Base-by-base conservation (phyloP, 2,797 vertebrate genomes). In the Notolabrus celidotus region DNA sequence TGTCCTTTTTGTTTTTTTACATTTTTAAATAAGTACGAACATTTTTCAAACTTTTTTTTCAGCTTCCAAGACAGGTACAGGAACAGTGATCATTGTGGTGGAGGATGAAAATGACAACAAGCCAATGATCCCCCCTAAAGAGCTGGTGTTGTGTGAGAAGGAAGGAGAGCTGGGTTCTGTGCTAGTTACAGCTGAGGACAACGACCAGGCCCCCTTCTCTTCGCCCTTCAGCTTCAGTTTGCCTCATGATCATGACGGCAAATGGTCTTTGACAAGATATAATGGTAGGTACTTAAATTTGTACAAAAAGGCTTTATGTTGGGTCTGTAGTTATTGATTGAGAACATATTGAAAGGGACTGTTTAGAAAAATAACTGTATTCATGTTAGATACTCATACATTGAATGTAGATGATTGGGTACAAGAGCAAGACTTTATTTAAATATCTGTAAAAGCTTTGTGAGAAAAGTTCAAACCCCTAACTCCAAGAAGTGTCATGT, bases 31-130 rank as follows among this genome's bases (percentile, higher is more conserved):
- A 16, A 56, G 17, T 51, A 25, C 16, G 60, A 25, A 70, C 19
- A 2, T 1, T 15, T 83, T n/a, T 0, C 10, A 63, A 0, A 9
- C 90, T 38, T 38, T 1, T 92, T 2, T 92, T 57, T 3, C 72
- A 98, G 97, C 66, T 82, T 80, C 89, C 11, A 96, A 96, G 79
- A 92, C 94, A 0, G 95, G 95, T 58, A 95, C 92, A 3, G 97
- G 97, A 59, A 96, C 92, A 2, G 82, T 97, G 20, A 86, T 95
- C 16, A 83, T 98, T 66, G 62, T 78, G 51, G 75, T 98, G 34
- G 83, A 91, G 12, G 95, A 97, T 53, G 82, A 80, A 16, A 96
- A 97, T 51, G 97, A 97, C 84, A 93, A 96, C 54, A 0, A 58
- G 1, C 97, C 97, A 1, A 17, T 20, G 0, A 14, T 97, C 8